These are phyloP conservation scores for Hemibagrus guttatus DNA, from an alignment of 2,797 vertebrate species.

Conservation along the genomic window DNA sequence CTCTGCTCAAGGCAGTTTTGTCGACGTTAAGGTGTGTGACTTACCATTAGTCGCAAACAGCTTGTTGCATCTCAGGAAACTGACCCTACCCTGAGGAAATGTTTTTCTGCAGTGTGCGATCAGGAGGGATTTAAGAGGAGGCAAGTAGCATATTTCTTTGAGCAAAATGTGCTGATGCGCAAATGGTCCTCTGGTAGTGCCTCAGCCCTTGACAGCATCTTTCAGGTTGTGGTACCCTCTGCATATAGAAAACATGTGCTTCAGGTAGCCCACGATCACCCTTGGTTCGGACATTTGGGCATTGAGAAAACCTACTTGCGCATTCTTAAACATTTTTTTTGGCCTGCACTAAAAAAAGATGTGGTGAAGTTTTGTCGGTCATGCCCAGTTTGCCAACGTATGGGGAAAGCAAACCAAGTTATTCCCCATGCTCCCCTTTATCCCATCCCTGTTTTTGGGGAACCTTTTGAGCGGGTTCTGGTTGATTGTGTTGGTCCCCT, in stretches of 20 bases:
- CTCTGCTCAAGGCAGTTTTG: too few species aligned
- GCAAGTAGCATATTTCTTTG: background rate
- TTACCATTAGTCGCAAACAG: background rate
- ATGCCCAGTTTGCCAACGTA: background rate
- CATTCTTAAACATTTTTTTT: background rate
- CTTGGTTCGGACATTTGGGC: background rate
- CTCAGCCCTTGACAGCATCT: background rate
- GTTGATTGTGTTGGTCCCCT: background rate
- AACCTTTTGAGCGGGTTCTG: background rate
- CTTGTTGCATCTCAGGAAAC: background rate
- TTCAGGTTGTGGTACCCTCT: background rate
- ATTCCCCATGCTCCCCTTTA: background rate
- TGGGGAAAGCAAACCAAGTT: background rate
- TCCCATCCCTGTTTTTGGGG: background rate
- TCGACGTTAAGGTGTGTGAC: too few species aligned
- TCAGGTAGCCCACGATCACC: background rate
- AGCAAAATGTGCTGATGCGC: background rate
- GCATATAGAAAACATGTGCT: slow-evolving; percentile 3
- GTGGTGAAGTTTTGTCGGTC: background rate
- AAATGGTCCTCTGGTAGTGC: background rate
- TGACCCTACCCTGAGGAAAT: background rate
- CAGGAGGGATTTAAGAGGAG: background rate
- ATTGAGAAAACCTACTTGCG: background rate
- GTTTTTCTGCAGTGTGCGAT: background rate
- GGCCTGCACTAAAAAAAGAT: background rate